phyloP scores from a whole-genome alignment of 2,888 invertebrate genomes.

The Monochamus alternatus region DNA sequence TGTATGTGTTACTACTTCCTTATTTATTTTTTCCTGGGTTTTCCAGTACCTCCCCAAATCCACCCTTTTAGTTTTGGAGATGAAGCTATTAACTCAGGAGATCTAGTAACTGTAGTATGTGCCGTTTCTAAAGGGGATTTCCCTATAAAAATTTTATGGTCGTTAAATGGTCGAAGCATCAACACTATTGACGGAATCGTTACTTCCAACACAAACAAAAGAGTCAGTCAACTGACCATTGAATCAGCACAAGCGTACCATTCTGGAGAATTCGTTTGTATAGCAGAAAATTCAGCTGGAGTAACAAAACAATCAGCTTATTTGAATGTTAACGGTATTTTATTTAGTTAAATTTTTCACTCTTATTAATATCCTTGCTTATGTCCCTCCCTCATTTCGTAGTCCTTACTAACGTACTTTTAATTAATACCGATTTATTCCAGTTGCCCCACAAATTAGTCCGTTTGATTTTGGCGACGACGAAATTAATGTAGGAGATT shows the following conservation, averaged over 20 bases:
- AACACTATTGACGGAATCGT: slow-evolving; percentile 64
- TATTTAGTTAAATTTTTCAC: neutral
- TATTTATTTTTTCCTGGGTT: slow-evolving; percentile 28
- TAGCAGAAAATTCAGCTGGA: slow-evolving; percentile 82
- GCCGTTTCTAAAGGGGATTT: slow-evolving; percentile 79
- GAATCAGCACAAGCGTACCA: slow-evolving; percentile 72
- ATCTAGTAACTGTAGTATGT: slow-evolving; percentile 77
- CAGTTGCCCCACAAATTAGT: too few relatives aligned
- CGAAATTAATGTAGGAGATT: slow-evolving; percentile 80
- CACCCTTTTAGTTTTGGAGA: slow-evolving; percentile 72
- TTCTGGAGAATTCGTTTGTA: slow-evolving; percentile 72
- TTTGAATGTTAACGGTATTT: slow-evolving; percentile 80
- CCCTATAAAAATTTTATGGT: slow-evolving; percentile 70
- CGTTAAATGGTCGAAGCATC: slow-evolving; percentile 65
- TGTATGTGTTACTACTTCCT: neutral
- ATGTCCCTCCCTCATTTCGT: neutral
- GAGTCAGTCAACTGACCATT: slow-evolving; percentile 72
- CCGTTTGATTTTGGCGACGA: slow-evolving; percentile 62
- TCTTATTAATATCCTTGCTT: neutral
- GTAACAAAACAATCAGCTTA: slow-evolving; percentile 76
- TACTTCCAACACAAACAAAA: slow-evolving; percentile 68
- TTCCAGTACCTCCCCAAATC: slow-evolving; percentile 72
- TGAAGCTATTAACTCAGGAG: slow-evolving; percentile 75
- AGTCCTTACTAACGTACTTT: too few relatives aligned
- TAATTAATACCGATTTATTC: neutral